phyloP scores from a whole-genome alignment of 1,140 invertebrate genomes.

The Pseudachorutes palmiensis region DNA sequence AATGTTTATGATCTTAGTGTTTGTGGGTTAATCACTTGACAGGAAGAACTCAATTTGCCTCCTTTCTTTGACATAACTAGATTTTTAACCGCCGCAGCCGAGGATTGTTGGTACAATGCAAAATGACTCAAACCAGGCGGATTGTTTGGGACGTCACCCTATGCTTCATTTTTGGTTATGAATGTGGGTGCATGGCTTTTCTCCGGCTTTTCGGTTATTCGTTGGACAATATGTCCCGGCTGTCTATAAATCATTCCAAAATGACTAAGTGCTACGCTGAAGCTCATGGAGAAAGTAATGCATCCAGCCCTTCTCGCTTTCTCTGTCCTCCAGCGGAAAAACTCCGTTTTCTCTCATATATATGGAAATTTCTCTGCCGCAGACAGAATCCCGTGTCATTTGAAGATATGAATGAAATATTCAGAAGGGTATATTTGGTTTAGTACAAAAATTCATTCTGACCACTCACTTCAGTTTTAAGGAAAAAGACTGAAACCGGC shows the following conservation, averaged over 20 bases:
- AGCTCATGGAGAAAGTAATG: slow-evolving; percentile 31
- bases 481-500: too few species aligned
- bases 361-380: slow-evolving; percentile 32
- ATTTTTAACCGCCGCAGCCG: too few species aligned
- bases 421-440: slow-evolving; percentile 18
- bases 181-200: not conserved
- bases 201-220: not conserved
- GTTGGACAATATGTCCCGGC: slow-evolving; percentile 34
- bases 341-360: slow-evolving; percentile 21
- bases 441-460: slow-evolving; percentile 1
- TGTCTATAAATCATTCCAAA: slow-evolving; percentile 33
- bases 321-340: not conserved
- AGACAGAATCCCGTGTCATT: slow-evolving; percentile 35
- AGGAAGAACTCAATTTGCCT: not conserved
- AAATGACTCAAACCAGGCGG: not conserved
- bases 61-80: too few species aligned
- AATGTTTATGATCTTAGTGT: not conserved
- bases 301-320: not conserved
- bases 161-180: not conserved
- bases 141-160: not conserved
- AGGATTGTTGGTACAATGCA: not conserved
- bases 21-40: not conserved
- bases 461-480: not conserved
- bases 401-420: slow-evolving; percentile 38
- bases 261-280: slow-evolving; percentile 30